Evolutionary conservation across 37 sponge, comb jelly and placozoan genomes (phyloP), one percentile per base, ranked within the genome.

Genomic region (Bolinopsis microptera): DNA sequence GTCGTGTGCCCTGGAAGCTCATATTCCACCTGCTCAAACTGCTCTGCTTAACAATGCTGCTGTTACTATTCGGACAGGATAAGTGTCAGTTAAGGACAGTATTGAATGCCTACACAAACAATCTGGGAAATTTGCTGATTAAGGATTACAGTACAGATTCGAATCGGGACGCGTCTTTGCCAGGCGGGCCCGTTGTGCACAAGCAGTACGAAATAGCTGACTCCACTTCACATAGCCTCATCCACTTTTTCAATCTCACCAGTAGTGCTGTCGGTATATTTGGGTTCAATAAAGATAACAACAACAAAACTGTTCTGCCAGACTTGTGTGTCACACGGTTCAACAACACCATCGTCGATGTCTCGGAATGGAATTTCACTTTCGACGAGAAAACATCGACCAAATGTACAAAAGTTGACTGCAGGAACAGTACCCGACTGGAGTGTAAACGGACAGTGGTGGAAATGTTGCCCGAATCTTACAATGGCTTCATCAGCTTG

Each of bases 231-330:
- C 38, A 80, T 22, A 36, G 38, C 82, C 37, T 80, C 35, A 22
- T 80, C 8, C 16, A 80, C 82, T 80, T 23, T 36, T 80, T 80
- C 82, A 80, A 80, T 36, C 35, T 80, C 2, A 80, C 82, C 23
- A 13, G 3, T 33, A 80, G 38, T 33, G 82, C 82, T 1, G 38
- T 33, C 36, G 82, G 82, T 3, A 35, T 80, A 32, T 80, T 80
- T 34, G 82, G 82, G 37, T 80, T 80, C 37, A 80, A 80, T 33
- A 33, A 30, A 8, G 82, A 80, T 22, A 33, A 28, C 8, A 13
- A 35, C 23, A 80, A 3, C 9, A 2, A 80, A 8, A 80, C 38
- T 28, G 82, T 34, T 5, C 37, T 80, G 82, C 82, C 82, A 8
- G 30, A 80, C 1, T 21, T 80, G 82, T 80, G 82, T 34, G 37